These are phyloP conservation scores for Helogale parvula DNA, from an alignment of 2,113 vertebrate genomes.

Conservation along the genomic window DNA sequence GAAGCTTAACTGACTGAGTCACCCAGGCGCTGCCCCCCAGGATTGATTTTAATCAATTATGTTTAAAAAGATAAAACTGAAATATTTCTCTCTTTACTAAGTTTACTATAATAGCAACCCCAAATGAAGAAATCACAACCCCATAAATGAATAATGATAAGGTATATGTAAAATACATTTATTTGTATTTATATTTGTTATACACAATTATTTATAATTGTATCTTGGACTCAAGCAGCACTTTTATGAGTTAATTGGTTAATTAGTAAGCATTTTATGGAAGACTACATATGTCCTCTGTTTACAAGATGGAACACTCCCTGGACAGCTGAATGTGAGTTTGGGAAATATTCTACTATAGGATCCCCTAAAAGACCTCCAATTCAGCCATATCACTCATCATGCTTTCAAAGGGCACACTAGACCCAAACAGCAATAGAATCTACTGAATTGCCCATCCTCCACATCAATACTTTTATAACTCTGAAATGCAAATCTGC, in stretches of 20 bases:
- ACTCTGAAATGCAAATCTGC: not conserved
- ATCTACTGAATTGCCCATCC: not conserved
- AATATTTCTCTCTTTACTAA: not conserved
- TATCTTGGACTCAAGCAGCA: not conserved
- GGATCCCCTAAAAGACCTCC: not conserved
- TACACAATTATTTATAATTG: not conserved
- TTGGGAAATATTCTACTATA: not conserved
- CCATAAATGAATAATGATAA: slow-evolving; percentile 6
- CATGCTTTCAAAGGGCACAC: not conserved
- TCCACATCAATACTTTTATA: not conserved
- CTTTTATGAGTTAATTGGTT: not conserved
- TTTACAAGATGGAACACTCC: not conserved
- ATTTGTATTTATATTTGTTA: not conserved
- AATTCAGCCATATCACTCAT: not conserved
- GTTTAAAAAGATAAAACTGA: not conserved
- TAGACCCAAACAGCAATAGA: not conserved
- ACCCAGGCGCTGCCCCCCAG: not conserved
- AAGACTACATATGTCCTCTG: not conserved
- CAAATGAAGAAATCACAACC: not conserved
- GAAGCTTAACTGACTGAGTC: no score
- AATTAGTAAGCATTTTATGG: not conserved
- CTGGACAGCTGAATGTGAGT: not conserved
- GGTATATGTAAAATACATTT: not conserved
- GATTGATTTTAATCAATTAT: not conserved
- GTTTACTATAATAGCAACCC: not conserved